phyloP scores from a whole-genome alignment of 2,113 vertebrate species.

The Zosterops hypoxanthus region DNA sequence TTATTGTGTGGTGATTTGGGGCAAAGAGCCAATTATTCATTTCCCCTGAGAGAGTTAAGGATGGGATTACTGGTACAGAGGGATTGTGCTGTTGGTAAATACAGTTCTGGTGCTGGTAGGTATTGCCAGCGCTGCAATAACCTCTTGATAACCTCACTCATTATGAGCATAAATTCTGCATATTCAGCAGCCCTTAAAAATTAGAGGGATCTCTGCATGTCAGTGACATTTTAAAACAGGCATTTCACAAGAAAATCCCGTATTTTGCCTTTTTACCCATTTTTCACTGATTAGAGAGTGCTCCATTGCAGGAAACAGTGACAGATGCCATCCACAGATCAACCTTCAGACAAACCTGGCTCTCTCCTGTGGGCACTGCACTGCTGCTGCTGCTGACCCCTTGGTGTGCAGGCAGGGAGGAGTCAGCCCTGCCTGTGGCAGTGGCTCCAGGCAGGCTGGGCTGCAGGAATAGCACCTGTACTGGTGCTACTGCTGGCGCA shows the following conservation, averaged over 20 bases:
- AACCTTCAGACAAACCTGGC: background rate
- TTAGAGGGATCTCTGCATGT: background rate
- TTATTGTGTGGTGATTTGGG: background rate
- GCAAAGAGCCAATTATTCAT: background rate
- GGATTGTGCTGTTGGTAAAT: background rate
- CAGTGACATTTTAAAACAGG: rapidly evolving
- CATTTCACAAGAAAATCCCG: background rate
- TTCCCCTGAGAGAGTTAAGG: background rate
- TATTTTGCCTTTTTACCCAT: background rate
- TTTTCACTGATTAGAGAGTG: background rate
- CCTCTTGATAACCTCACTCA: background rate
- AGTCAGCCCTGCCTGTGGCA: background rate
- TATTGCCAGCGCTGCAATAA: too few relatives aligned
- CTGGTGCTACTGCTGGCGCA: background rate
- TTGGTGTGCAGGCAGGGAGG: background rate
- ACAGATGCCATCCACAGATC: background rate
- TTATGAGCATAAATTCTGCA: background rate
- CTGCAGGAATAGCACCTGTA: background rate
- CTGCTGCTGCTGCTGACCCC: rapidly evolving
- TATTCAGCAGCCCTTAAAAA: background rate
- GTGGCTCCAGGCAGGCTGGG: background rate
- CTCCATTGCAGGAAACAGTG: background rate
- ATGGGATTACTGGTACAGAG: too few relatives aligned
- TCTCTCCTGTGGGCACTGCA: background rate
- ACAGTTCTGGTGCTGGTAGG: background rate